Evolutionary conservation across 53 echinoderm and acorn worm species (phyloP), one percentile per base, ranked within the genome.

Genomic region (Antedon mediterranea): DNA sequence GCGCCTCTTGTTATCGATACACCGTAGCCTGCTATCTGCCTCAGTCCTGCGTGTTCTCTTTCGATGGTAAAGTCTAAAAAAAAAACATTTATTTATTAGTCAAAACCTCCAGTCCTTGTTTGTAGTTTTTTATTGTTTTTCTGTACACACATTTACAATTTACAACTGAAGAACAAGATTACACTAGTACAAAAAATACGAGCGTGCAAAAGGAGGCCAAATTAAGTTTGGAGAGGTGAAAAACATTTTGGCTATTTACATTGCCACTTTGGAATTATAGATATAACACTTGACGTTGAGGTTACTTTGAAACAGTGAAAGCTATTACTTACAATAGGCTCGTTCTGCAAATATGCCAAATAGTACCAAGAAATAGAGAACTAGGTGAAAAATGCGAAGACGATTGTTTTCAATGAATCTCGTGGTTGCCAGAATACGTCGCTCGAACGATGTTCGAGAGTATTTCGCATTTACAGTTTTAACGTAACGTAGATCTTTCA

Each of bases 1-100:
- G 90, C 87, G 26, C 84, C 90, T 8, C 90, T 79, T 3, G 90
- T 87, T 29, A 90, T 76, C 0, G 90, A 84, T 0, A 87, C 83
- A 70, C 90, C 90, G 31, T 73, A 82, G 32, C 90, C 87, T 8
- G 87, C 85, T 30, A 90, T 84, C 0, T 79, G 76, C 11, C 90
- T 87, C 33, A 87, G 44, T 3, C 90, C 90, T 29, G 82, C 80
- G 30, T 90, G 80, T 71, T 90, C 90, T 13, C 85, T 71, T 73
- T 87, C 85, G 14, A 44, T 73, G 0, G 84, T 41, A 74, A 80
- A 90, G 43, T 81, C 90, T 90, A 32, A 13, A 31, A 6, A 72
- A 32, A 43, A 72, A 32, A 27, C 4, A 13, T 23, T 11, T 29
- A 7, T 75, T 8, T 30, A 34, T 34, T 34, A 15, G 37, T 9